Evolutionary conservation across 2,888 invertebrate species (phyloP).

Genomic region (Eristalis tenax): DNA sequence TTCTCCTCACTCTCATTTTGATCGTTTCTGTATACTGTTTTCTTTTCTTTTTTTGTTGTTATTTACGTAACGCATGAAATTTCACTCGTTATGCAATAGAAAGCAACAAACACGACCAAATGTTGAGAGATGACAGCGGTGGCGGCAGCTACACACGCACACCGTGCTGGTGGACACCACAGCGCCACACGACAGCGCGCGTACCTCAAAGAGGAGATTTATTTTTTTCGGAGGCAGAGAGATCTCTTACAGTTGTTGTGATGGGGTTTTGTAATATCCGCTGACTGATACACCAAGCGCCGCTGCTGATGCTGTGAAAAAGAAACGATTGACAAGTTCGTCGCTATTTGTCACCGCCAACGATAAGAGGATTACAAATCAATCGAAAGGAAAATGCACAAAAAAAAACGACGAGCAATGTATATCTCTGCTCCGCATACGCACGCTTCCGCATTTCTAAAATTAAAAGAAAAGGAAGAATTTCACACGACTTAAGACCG

Average conservation of each 20-base stretch:
- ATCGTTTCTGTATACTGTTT: slow-evolving; percentile 31
- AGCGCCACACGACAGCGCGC: too few species aligned
- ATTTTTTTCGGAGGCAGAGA: slow-evolving; percentile 11
- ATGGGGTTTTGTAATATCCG: slow-evolving; percentile 50
- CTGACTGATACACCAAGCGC: slow-evolving; percentile 36
- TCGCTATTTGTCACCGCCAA: slow-evolving; percentile 1
- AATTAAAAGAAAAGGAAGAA: slow-evolving; percentile 19
- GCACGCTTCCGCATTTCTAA: slow-evolving; percentile 60
- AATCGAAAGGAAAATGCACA: slow-evolving; percentile 16
- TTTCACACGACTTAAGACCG: slow-evolving; percentile 1
- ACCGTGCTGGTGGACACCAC: too few species aligned
- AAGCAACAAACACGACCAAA: slow-evolving; percentile 39
- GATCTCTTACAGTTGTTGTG: neutral
- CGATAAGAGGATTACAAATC: slow-evolving; percentile 32
- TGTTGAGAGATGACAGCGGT: neutral
- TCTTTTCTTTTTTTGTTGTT: slow-evolving; percentile 18
- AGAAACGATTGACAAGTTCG: slow-evolving; percentile 33
- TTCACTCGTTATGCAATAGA: slow-evolving; percentile 71
- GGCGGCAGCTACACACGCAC: neutral
- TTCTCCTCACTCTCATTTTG: slow-evolving; percentile 55
- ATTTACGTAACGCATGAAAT: slow-evolving; percentile 71
- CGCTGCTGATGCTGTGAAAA: neutral
- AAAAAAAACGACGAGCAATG: neutral
- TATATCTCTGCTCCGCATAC: neutral
- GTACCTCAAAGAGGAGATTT: slow-evolving; percentile 29